Evolutionary conservation across 2,113 vertebrate species (phyloP).

Genomic region (Pithys albifrons): DNA sequence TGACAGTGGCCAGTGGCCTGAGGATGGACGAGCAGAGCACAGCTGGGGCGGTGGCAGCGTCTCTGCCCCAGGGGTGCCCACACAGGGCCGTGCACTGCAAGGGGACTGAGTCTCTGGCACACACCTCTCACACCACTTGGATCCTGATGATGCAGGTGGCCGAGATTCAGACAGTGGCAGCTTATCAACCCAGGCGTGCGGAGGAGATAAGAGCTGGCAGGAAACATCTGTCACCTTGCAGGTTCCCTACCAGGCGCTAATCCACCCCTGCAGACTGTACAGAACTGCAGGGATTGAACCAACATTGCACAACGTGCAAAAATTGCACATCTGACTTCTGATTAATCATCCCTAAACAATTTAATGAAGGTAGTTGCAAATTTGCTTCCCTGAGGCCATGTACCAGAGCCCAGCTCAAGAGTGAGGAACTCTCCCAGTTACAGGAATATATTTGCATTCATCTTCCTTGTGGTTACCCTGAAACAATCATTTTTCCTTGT

Average conservation of each 20-base stretch:
- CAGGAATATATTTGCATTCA: conserved; percentile 70
- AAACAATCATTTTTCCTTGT: conserved; percentile 65
- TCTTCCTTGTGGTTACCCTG: conserved; percentile 69
- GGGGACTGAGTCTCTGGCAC: background rate
- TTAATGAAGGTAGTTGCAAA: conserved; percentile 53
- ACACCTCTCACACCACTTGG: accelerated
- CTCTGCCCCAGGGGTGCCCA: accelerated
- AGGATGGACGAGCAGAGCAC: accelerated
- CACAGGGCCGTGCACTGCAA: background rate
- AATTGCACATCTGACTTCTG: background rate
- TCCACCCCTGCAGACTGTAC: accelerated
- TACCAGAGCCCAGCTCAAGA: background rate
- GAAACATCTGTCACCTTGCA: background rate
- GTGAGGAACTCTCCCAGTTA: conserved; percentile 54
- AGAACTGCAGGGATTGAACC: background rate
- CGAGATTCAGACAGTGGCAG: background rate
- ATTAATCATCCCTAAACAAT: conserved; percentile 58
- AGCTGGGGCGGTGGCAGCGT: accelerated
- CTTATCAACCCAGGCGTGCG: accelerated
- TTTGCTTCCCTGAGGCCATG: conserved; percentile 56
- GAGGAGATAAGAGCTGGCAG: background rate
- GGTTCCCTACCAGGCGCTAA: background rate
- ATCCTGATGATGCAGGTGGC: accelerated
- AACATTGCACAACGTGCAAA: background rate
- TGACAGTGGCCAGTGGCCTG: background rate